phyloP scores from a whole-genome alignment of 2,113 vertebrate species.

The rabbit (Oryctolagus cuniculus) region DNA sequence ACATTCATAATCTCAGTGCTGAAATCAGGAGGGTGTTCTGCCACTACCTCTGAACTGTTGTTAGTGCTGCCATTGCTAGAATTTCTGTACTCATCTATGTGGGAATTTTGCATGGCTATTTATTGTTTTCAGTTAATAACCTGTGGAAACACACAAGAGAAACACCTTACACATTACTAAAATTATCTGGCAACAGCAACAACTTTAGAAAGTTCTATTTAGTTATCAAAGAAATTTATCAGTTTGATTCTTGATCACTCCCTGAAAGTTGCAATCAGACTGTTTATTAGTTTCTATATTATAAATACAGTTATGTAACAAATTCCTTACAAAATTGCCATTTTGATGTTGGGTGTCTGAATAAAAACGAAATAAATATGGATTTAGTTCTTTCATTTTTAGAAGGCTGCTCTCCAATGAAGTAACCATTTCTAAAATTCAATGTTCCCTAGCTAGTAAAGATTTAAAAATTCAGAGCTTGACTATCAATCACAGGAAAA shows the following conservation, averaged over 20 bases:
- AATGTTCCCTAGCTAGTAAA: slow-evolving; percentile 15
- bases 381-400: slow-evolving; percentile 3
- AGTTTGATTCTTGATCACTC: slow-evolving; percentile 43
- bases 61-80: slow-evolving; percentile 77
- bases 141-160: slow-evolving; percentile 75
- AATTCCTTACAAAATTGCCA: neutral
- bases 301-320: slow-evolving; percentile 9
- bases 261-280: neutral
- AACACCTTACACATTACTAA: neutral
- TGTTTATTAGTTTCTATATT: neutral
- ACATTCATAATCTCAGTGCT: slow-evolving; percentile 90
- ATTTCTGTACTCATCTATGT: slow-evolving; percentile 84
- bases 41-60: slow-evolving; percentile 70
- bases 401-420: neutral
- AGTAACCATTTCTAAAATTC: slow-evolving; percentile 5
- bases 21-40: slow-evolving; percentile 86
- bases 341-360: neutral
- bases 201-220: slow-evolving; percentile 37
- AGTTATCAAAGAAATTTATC: slow-evolving; percentile 2
- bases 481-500: slow-evolving; percentile 25
- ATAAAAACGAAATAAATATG: neutral
- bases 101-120: slow-evolving; percentile 85
- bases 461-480: neutral
- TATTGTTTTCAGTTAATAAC: slow-evolving; percentile 64
- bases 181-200: slow-evolving; percentile 13